Conservation (phyloP, 1,140 invertebrate genomes). For the Drosophila murphyi region DNA sequence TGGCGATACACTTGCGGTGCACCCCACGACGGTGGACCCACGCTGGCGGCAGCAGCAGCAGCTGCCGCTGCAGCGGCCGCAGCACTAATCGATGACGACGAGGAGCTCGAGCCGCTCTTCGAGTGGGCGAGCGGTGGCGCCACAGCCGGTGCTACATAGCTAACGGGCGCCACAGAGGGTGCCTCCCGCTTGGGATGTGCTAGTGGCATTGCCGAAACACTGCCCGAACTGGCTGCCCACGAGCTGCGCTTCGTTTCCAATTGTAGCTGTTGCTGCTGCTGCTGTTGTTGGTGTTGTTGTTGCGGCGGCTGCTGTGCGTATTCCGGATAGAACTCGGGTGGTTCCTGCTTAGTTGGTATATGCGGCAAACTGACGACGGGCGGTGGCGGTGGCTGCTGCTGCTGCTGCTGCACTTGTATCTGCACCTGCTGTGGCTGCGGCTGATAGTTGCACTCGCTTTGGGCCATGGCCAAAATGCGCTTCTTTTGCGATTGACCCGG, state of each 20-base stretch:
- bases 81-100: constrained; percentile 68
- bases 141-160: constrained; percentile 63
- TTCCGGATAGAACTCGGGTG: constrained; percentile 80
- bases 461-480: constrained; percentile 91
- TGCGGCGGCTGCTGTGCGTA: constrained; percentile 37
- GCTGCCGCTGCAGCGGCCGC: constrained; percentile 71
- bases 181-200: constrained; percentile 78
- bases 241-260: constrained; percentile 78
- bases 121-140: constrained; percentile 75
- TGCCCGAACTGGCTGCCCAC: constrained; percentile 62
- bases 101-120: constrained; percentile 73
- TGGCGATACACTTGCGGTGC: constrained; percentile 75
- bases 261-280: constrained; percentile 49
- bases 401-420: constrained; percentile 28
- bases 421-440: constrained; percentile 47
- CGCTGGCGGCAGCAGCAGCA: constrained; percentile 70
- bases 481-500: constrained; percentile 93
- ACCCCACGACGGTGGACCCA: constrained; percentile 79
- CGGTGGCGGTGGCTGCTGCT: constrained; percentile 37
- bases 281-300: constrained; percentile 25
- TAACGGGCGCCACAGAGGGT: constrained; percentile 69
- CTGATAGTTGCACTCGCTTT: constrained; percentile 90
- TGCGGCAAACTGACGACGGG: constrained; percentile 70
- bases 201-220: constrained; percentile 42
- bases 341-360: constrained; percentile 82